Base-by-base conservation (phyloP, 2,888 invertebrate genomes). In the Brachynemurus nebulosus region DNA sequence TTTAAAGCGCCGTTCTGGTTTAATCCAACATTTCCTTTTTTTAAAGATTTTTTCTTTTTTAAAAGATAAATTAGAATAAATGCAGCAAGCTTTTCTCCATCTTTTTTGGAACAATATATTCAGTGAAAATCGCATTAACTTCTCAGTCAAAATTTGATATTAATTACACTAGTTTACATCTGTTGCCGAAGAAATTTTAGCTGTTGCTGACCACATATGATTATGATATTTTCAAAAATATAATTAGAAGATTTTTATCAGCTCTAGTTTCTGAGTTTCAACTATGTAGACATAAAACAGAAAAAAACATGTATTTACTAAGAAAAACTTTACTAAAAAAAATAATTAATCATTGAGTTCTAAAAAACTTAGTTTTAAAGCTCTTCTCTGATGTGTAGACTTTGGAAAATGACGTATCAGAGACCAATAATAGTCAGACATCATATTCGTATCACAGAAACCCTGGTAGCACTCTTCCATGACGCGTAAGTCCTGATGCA, bases 341-440 rank as follows among this genome's bases (percentile, higher is more conserved):
- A 7, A 7, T 7, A 23, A 23, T 7, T 23, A 23, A 23, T 7
- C 23, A 23, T 23, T 6, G 7, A 23, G 23, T 23, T 23, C 23
- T 23, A 23, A 25, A 18, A 21, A 41, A 41, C 41, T 41, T 41
- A 9, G 41, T 11, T 25, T 41, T 41, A 41, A 41, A 41, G 30
- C 41, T 41, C 17, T 41, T 18, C 36, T 42, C 18, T 34, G 3
- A 38, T 42, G 43, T 42, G 16, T 39, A 42, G 43, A 18, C 21
- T 42, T 42, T n/a, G 19, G 19, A 36, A 36, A 42, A 42, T 42
- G 35, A 11, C 20, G 43, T 19, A 42, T 42, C 21, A 42, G 21
- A 12, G 43, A 42, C 34, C 36, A 42, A 20, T 36, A 42, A 35
- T 42, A 42, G 36, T 42, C 43, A 42, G 43, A 42, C 36, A 42